Evolutionary conservation across 1,140 invertebrate species (phyloP), one percentile per base, ranked within the genome.

Genomic region (Drosophila micromelanica): DNA sequence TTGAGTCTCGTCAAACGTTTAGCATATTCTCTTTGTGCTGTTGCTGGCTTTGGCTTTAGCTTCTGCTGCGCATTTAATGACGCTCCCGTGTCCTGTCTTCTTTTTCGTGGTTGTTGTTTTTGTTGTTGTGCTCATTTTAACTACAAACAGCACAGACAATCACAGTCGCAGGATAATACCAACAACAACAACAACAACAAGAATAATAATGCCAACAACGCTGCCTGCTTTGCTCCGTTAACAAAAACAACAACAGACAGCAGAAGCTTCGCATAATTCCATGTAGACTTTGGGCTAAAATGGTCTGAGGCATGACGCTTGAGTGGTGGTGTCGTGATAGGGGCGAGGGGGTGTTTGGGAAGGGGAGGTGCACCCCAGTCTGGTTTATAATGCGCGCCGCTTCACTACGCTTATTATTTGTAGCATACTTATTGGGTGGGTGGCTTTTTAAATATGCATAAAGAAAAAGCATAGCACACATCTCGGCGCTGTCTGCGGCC

Each of bases 361-460:
- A 1, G 3, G n/a, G n/a, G 11, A 15, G 23, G n/a, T 45, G 23
- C 46, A 27, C 32, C 59, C 35, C 60, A 23, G 54, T 43, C 49
- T 73, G 70, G 69, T 73, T 73, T 78, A 73, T 78, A 78, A 78
- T 73, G 57, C 62, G 52, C 63, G 62, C 59, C 76, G 76, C 76
- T 78, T 78, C 76, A 78, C 76, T 78, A 78, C 76, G 76, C 76
- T 78, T 78, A 78, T 78, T 78, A 78, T 78, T 78, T 78, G 76
- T 78, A 78, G 76, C 76, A 78, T 78, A 78, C 76, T 78, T 78
- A 78, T 78, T 78, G 76, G 65, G 73, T 51, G 59, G 51, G 71
- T 52, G 54, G 46, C 76, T 73, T 73, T 76, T 77, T 78, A 78
- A 78, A 78, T 78, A 78, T 78, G 76, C 76, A 78, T 69, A 78